A percentile compares a stretch with the other conserved stretches of the same genome.
Evolutionary conservation across 2,113 vertebrate genomes (phyloP).

Genomic region (Xenopus tropicalis): UCB_Xtro_10.0 CM004451.2:29325501-29326000

Average conservation of each 20-base stretch:
- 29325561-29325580: too few species aligned
- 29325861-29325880: slow-evolving; percentile 93
- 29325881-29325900: slow-evolving; percentile 93
- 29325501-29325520: too few species aligned
- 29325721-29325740: background rate
- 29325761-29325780: background rate
- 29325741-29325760: background rate
- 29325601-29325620: too few species aligned
- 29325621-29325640: too few species aligned
- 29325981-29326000: slow-evolving; percentile 98
- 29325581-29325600: too few species aligned
- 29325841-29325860: slow-evolving; percentile 80
- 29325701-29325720: background rate
- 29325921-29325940: slow-evolving; percentile 83
- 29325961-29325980: slow-evolving; percentile 99
- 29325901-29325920: slow-evolving; percentile 88
- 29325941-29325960: slow-evolving; percentile 83
- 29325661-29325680: background rate
- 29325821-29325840: slow-evolving; percentile 64
- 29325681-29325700: background rate
- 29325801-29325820: slow-evolving; percentile 23
- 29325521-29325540: too few species aligned
- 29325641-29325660: too few species aligned
- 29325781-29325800: background rate
- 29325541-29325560: too few species aligned